Base-by-base conservation (phyloP, 2,888 invertebrate species). In the Phyto melanocephala region DNA sequence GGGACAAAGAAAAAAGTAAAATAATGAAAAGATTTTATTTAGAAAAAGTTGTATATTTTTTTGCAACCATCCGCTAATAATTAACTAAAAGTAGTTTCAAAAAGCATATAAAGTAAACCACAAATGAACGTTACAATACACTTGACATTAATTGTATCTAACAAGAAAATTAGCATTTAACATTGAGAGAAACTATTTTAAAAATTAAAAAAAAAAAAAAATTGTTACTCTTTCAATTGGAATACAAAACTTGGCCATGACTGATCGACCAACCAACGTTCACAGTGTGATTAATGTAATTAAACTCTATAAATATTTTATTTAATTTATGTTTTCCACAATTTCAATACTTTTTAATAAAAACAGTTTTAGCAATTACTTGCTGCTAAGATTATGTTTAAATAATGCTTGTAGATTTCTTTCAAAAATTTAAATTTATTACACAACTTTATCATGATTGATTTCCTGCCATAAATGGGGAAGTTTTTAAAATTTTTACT, bases 1-100 rank as follows among this genome's bases (percentile, higher is more conserved):
- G n/a, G n/a, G n/a, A n/a, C n/a, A 54, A 54, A 54, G 40, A 7
- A 60, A 8, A 6, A 24, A 52, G n/a, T 45, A 15, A 40, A 50
- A 40, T 50, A 40, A 72, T 60, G 13, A 17, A 52, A 42, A 72
- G 13, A 37, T 67, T 75, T 75, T 58, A 58, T 56, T 47, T 67
- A 67, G 11, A 37, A 37, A 58, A 63, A 17, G 47, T 52, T 6
- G 13, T 40, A 62, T 13, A 24, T 62, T 62, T 62, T 33, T 33
- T 33, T 45, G 11, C 1, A 40, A 63, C 24, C 7, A 54, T 40
- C 24, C 7, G 52, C 52, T 28, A 8, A 40, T 72, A 62, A 62
- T 52, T 52, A 62, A 52, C 35, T 20, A 0, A 60, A 71, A n/a
- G n/a, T n/a, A n/a, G n/a, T n/a, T n/a, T n/a, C n/a, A n/a, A 37